phyloP scores from a whole-genome alignment of 2,113 vertebrate genomes.

The Pedetes capensis region DNA sequence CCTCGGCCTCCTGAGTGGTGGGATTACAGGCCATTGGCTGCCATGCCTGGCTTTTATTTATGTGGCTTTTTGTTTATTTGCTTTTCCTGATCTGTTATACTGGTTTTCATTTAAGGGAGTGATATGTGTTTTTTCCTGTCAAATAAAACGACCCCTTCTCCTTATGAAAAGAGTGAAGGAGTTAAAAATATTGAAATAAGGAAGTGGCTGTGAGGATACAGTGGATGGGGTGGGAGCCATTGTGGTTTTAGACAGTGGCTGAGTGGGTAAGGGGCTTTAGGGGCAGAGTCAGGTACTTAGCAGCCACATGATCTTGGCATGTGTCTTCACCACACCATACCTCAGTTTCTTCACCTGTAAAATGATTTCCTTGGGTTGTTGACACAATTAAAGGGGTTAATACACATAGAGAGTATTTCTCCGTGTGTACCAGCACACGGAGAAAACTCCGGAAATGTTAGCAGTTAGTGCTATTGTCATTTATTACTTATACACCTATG shows the following conservation, averaged over 20 bases:
- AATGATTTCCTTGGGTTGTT: not conserved
- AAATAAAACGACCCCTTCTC: no score
- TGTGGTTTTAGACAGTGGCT: not conserved
- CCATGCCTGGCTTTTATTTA: no score
- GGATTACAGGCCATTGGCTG: no score
- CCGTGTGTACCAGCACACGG: rapidly evolving
- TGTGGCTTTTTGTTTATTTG: no score
- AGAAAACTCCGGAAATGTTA: rapidly evolving
- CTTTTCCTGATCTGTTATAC: no score
- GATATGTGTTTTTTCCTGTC: no score
- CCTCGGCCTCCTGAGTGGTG: no score
- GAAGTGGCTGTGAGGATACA: not conserved
- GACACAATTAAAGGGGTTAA: not conserved
- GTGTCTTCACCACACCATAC: not conserved
- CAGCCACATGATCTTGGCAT: not conserved
- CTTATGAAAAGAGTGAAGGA: no score
- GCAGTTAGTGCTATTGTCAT: no score
- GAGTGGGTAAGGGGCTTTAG: no score
- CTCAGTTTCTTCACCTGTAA: not conserved
- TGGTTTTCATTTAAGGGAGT: no score
- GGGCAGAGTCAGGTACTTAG: not conserved
- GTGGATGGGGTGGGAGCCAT: rapidly evolving
- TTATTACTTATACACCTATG: no score
- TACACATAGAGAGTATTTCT: not conserved
- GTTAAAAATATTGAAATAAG: not conserved